phyloP scores from a whole-genome alignment of 1,140 invertebrate genomes.

The Cherax destructor region DNA sequence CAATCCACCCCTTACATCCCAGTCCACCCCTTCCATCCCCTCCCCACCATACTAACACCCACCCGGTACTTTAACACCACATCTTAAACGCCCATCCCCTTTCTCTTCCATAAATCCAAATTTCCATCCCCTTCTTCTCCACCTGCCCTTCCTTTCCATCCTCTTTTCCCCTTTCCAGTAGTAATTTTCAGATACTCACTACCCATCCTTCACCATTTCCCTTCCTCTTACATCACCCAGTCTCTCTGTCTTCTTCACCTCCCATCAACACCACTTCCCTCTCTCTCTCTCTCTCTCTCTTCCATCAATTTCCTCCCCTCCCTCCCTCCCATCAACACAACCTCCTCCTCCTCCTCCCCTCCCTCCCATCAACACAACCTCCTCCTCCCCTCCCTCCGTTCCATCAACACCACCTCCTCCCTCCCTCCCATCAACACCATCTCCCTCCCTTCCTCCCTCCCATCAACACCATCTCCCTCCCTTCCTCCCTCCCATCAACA shows the following conservation, averaged over 20 bases:
- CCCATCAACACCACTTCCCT: background rate
- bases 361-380: background rate
- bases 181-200: background rate
- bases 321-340: background rate
- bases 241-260: background rate
- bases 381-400: background rate
- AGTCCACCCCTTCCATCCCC: background rate
- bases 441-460: background rate
- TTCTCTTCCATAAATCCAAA: too few relatives aligned
- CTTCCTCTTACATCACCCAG: background rate
- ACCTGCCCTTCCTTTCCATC: background rate
- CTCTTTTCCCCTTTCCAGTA: background rate
- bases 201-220: background rate
- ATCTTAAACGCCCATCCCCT: too few relatives aligned
- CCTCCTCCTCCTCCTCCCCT: slow-evolving; percentile 10
- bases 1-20: background rate
- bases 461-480: background rate
- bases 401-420: background rate
- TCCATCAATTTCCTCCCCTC: background rate
- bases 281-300: background rate
- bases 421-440: background rate
- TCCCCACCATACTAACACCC: too few relatives aligned
- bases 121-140: background rate
- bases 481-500: background rate
- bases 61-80: too few relatives aligned